These are phyloP conservation scores for Cyprinodon brontotheroides DNA, from an alignment of 2,113 vertebrate species.

Conservation along the genomic window DNA sequence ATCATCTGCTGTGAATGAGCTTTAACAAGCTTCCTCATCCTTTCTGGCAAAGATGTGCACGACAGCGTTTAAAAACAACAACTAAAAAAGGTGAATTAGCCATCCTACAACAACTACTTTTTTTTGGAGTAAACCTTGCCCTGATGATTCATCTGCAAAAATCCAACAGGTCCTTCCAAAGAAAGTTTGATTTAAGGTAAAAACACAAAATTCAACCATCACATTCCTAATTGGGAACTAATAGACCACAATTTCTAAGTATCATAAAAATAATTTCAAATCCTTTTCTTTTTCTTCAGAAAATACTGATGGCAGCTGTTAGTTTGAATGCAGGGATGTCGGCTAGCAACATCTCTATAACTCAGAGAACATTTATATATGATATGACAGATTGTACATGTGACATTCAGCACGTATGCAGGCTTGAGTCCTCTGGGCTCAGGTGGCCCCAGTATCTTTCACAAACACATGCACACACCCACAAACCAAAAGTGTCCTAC, in stretches of 20 bases:
- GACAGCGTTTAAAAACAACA: conserved; percentile 25
- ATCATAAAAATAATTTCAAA: conserved; percentile 25
- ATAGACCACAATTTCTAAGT: conserved; percentile 18
- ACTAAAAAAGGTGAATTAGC: conserved; percentile 52
- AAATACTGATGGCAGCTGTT: conserved; percentile 62
- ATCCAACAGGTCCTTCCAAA: conserved; percentile 41
- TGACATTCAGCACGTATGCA: conserved; percentile 48
- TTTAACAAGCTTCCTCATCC: conserved; percentile 34
- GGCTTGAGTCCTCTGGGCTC: conserved; percentile 52
- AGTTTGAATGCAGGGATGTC: conserved; percentile 49
- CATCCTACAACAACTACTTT: conserved; percentile 44
- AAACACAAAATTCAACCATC: conserved; percentile 24
- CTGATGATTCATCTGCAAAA: conserved; percentile 54
- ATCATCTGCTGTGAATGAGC: conserved; percentile 33
- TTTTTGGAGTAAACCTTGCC: conserved; percentile 51
- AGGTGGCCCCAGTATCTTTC: conserved; percentile 50
- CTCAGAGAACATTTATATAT: conserved; percentile 56
- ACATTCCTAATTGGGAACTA: conserved; percentile 4
- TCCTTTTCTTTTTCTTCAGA: conserved; percentile 43
- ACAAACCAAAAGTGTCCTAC: conserved; percentile 24
- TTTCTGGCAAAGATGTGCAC: conserved; percentile 45
- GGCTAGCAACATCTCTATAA: conserved; percentile 46
- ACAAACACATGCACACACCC: conserved; percentile 14
- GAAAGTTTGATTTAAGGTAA: conserved; percentile 27
- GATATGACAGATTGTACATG: conserved; percentile 61